Evolutionary conservation across 2,113 vertebrate genomes (phyloP), one percentile per base, ranked within the genome.

Genomic region (Nibea coibor): DNA sequence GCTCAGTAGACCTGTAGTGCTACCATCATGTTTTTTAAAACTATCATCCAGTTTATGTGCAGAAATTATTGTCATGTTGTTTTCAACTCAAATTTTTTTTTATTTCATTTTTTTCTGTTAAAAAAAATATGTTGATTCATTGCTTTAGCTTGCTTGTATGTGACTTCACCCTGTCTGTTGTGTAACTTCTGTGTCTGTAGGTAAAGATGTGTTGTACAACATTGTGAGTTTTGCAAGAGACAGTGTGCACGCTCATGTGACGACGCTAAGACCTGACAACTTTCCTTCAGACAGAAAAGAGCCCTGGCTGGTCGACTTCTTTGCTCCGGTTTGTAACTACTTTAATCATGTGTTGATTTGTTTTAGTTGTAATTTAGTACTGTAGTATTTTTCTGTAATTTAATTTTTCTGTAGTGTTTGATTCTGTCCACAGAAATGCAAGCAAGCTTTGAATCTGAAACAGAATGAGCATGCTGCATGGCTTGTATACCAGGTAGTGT

Each of bases 221-320:
- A 95, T 99, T 2, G 96, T 98, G 91, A 95, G 96, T 1, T 99
- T 99, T 94, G 97, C 98, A 10, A 97, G 96, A 92, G 98, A 99
- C 91, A 99, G 98, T 8, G 96, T 98, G 43, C 95, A 92, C 4
- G 97, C 98, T 67, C 97, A 98, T 8, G 97, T 99, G 82, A 96
- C 97, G 61, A 98, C 98, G 0, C 94, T 99, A 80, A 93, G 95
- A 75, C 98, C 98, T 4, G 96, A 98, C 59, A 99, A 98, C 94
- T 99, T 99, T 92, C 98, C 98, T 62, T 95, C 95, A n/a, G 95
- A 95, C 80, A 94, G 96, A 14, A 97, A 97, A 85, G 97, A 99
- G 69, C 96, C 98, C 0, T 99, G 98, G 98, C 95, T 99, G 73
- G 97, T 99, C 45, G 98, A 99, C 92, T 99, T 99, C 94, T 99